phyloP scores from a whole-genome alignment of 2,797 vertebrate genomes.

The Anabacerthia variegaticeps region DNA sequence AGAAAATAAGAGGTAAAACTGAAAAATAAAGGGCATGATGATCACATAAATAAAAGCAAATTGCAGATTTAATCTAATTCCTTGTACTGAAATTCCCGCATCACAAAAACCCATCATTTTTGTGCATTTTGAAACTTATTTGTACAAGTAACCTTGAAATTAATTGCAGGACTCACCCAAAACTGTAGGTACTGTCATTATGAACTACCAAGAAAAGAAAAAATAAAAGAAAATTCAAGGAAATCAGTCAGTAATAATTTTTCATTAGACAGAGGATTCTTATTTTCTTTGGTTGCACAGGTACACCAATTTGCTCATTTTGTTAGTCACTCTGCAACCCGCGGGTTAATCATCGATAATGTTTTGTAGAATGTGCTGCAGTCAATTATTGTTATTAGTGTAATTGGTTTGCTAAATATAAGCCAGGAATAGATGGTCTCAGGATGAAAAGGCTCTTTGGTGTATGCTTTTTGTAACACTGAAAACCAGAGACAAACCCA shows the following conservation, averaged over 20 bases:
- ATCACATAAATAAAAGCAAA: background rate
- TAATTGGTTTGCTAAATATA: background rate
- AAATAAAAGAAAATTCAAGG: too few species aligned
- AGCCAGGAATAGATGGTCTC: background rate
- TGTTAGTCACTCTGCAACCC: background rate
- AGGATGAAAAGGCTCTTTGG: background rate
- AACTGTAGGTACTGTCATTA: background rate
- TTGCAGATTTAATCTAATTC: background rate
- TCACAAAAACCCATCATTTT: background rate
- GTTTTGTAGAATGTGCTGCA: background rate
- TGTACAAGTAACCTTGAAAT: background rate
- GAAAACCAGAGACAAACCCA: background rate
- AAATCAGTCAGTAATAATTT: background rate
- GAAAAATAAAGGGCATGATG: rapidly evolving
- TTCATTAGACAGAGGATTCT: background rate
- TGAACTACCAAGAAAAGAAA: background rate
- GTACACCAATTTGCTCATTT: background rate
- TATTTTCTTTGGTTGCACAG: background rate
- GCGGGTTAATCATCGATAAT: background rate
- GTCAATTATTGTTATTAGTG: background rate
- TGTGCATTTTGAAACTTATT: background rate
- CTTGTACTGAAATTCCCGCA: background rate
- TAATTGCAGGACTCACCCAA: background rate
- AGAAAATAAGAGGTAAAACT: background rate
- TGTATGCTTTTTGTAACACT: background rate